These are phyloP conservation scores for Andinoacara biseriatus DNA, from an alignment of 2,113 vertebrate species.

Conservation along the genomic window DNA sequence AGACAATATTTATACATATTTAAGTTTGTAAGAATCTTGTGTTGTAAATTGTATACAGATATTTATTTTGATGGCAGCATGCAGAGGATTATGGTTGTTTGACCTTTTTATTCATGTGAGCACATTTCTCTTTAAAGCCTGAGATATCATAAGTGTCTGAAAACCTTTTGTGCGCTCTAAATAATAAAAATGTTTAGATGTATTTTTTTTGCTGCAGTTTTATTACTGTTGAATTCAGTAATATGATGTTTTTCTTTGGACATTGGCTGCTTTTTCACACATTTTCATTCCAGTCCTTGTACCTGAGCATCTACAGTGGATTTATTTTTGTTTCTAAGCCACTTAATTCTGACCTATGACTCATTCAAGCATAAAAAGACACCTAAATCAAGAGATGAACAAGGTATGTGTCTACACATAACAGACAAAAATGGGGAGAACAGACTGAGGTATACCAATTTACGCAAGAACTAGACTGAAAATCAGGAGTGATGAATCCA, in stretches of 20 bases:
- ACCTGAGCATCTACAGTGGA: no score
- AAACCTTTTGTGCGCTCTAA: constrained; percentile 80
- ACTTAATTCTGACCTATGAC: no score
- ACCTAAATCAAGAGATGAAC: no score
- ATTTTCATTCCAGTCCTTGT: no score
- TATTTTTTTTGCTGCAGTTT: constrained; percentile 68
- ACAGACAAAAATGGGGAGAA: no score
- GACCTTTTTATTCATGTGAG: constrained; percentile 52
- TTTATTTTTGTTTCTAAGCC: no score
- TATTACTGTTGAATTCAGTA: not conserved
- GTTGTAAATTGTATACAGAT: constrained; percentile 84
- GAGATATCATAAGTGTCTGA: constrained; percentile 44
- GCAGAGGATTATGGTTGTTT: constrained; percentile 65
- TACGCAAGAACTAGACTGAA: no score
- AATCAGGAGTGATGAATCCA: no score
- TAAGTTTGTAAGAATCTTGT: constrained; percentile 77
- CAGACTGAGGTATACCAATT: no score
- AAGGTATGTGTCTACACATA: no score
- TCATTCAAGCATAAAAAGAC: no score
- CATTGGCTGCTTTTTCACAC: no score
- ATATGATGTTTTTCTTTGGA: not conserved
- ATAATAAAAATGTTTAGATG: constrained; percentile 85
- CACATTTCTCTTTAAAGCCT: constrained; percentile 68
- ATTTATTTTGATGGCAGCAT: constrained; percentile 85
- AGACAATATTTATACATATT: constrained; percentile 81